Base-by-base conservation (phyloP, 92 coral and sea anemone species). In the Epizoanthus fatuus region DNA sequence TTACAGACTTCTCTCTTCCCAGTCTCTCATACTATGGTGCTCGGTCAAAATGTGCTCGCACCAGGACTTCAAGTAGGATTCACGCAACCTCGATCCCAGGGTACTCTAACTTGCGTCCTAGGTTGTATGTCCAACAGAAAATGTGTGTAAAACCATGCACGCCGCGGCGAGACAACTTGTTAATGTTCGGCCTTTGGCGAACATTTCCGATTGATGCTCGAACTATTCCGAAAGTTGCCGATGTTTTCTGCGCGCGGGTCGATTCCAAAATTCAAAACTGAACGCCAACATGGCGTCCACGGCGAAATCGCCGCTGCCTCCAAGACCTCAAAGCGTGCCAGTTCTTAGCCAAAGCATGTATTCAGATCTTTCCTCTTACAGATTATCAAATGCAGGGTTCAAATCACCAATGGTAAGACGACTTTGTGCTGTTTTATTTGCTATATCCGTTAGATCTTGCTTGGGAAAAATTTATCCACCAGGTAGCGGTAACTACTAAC, bases 271-370 rank as follows among this genome's bases (percentile, higher is more conserved):
- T 86, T 91, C 85, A 88, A 81, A 94, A 92, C 84, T 91, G 89
- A 94, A 56, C 91, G 72, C 79, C 92, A 96, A 95, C 86, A 95
- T 95, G 99, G 98, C 99, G 99, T 88, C 93, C 69, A 74, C 70
- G 77, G 84, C 92, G 87, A 94, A 92, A 39, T 96, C 93, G 74
- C 96, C 98, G 44, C 49, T 91, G 83, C 98, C 98, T 73, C 93
- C 96, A 17, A 90, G 99, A 63, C 97, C 99, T 17, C 93, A 85
- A 45, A 96, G 99, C 83, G 99, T 96, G 16, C 99, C 99, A 85
- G 88, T 95, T 63, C 91, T 96, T n/a, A 90, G 87, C 59, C 90
- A 91, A 86, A 88, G 96, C 69, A 87, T 90, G 80, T 91, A 93
- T 72, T 73, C 93, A 69, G 98, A 95, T 62, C 84, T 83, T 40